phyloP scores from a whole-genome alignment of 2,797 vertebrate species.

The Odontamblyopus lacepedii region DNA sequence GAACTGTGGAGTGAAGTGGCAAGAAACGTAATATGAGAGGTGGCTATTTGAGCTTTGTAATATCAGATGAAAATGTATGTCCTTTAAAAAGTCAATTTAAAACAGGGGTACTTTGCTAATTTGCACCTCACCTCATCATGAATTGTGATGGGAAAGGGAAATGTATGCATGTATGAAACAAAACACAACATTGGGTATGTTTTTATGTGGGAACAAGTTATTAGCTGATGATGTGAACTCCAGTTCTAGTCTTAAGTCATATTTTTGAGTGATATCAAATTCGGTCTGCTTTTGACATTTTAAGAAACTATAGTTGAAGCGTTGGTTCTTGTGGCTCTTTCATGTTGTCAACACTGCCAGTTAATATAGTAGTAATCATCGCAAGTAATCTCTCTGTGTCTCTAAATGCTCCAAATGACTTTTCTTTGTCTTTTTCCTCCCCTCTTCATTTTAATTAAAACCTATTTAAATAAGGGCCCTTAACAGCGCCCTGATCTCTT shows the following conservation, averaged over 20 bases:
- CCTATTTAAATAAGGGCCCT: constrained; percentile 29
- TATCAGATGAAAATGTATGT: too few species aligned
- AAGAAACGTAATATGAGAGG: too few species aligned
- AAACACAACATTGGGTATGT: background rate
- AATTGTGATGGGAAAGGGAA: too few species aligned
- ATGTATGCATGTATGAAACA: background rate
- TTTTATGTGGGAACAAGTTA: too few species aligned
- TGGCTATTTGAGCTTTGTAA: too few species aligned
- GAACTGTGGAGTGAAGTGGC: too few species aligned
- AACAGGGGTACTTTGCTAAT: too few species aligned
- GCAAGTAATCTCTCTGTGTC: background rate
- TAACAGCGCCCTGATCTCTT: constrained; percentile 50
- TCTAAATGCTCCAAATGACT: background rate
- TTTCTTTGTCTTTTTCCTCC: constrained; percentile 31
- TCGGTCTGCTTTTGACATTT: background rate
- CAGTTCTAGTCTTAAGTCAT: too few species aligned
- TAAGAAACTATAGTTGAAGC: too few species aligned
- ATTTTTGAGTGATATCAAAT: background rate
- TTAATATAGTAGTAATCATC: background rate
- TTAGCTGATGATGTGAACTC: too few species aligned
- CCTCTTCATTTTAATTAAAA: constrained; percentile 55
- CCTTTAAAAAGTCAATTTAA: too few species aligned
- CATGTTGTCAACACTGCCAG: background rate
- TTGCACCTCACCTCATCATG: too few species aligned
- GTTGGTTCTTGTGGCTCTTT: background rate